Conservation (phyloP, 2,888 invertebrate species). For the Calameuta pallipes region DNA sequence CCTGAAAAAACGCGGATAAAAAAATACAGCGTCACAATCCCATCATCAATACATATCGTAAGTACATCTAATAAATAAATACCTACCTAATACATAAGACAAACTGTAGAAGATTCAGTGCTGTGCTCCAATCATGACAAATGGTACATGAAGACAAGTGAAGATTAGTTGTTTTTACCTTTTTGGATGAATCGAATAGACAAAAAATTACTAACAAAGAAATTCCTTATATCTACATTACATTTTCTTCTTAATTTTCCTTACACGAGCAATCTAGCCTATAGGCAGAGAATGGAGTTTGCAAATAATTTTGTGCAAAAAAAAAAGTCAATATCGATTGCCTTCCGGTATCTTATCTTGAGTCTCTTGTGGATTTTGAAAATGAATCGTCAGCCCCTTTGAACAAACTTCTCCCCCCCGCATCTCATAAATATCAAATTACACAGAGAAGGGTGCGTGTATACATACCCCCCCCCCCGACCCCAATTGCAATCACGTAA, state of each 20-base stretch:
- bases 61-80: conserved; percentile 24
- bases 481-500: not conserved
- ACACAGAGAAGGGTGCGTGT: not conserved
- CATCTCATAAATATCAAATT: not conserved
- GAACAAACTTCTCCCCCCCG: not conserved
- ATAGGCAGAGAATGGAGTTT: not conserved
- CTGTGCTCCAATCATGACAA: not conserved
- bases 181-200: not conserved
- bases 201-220: not conserved
- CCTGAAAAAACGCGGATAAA: conserved; percentile 27
- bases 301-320: not conserved
- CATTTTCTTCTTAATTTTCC: not conserved
- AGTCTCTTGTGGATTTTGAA: not conserved
- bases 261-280: not conserved
- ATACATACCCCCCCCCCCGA: not conserved
- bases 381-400: not conserved
- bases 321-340: not conserved
- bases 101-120: not conserved
- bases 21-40: conserved; percentile 18
- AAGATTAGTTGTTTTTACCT: not conserved
- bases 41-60: conserved; percentile 41
- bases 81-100: not conserved
- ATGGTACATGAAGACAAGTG: not conserved
- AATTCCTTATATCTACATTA: not conserved
- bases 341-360: not conserved